Base-by-base conservation (phyloP, 2,888 invertebrate genomes). In the Aleiodes leptofemur region DNA sequence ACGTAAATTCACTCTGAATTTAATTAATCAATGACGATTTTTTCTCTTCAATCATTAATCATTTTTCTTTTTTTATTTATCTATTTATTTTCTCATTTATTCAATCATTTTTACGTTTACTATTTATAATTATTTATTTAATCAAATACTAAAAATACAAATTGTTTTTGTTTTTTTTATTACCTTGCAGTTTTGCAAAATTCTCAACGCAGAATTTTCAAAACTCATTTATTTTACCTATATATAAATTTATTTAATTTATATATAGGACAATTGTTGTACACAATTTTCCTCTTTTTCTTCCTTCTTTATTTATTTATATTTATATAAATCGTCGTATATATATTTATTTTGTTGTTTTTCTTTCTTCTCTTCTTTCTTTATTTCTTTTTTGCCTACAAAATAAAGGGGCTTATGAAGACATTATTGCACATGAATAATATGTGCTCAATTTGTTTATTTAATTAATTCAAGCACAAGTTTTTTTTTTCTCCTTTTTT, bases 121-220 rank as follows among this genome's bases (percentile, higher is more conserved):
- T 64, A 64, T 48, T 64, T 14, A 43, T 48, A 48, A 23, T 64
- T 43, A 77, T 76, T 57, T 79, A 76, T 55, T 78, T 88, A 87
- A 86, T 85, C 85, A 81, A 88, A 88, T 89, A 88, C 88, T 88
- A 87, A 88, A 89, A 88, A 88, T 88, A 89, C 88, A 88, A 88
- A 88, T 87, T 56, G 23, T 66, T 72, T 72, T 69, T 56, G 56
- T 71, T 78, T 59, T 72, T 69, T 72, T 74, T 77, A 74, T 74
- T 73, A 23, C 14, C 43, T 48, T 13, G 31, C 13, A 34, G 9
- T 68, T 68, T 68, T 50, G 34, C 11, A 16, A 43, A 48, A 29
- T 51, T 31, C 7, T 68, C 23, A 50, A 43, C 31, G 31, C 7
- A 29, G 7, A 57, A 57, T 66, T 48, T 48, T 48, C 4, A 48